Evolutionary conservation across 1,140 invertebrate genomes (phyloP), one percentile per base, ranked within the genome.

Genomic region (Aphelenchoides fujianensis): DNA sequence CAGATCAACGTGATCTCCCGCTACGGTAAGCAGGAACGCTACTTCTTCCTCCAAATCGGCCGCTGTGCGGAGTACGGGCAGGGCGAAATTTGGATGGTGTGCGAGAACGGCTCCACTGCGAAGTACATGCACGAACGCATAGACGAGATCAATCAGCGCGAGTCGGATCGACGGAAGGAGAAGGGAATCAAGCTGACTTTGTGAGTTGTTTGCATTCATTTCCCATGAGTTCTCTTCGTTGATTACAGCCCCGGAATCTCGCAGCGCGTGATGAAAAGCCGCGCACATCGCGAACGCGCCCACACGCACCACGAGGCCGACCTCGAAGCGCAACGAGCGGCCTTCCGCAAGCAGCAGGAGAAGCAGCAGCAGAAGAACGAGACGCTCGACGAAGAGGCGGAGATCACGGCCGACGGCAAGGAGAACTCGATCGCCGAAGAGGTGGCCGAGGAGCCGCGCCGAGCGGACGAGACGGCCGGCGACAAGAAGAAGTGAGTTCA

Each of bases 1-100:
- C 23, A 76, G 74, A 52, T 77, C n/a, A 76, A 77, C 52, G 75
- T 78, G 1, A 71, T 76, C 0, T 71, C 74, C 9, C 68, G 64
- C 53, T 77, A 76, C 61, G 74, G 74, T 0, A 77, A 53, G 12
- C 75, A 78, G 34, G 74, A 76, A 71, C 36, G 53, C 5, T 76
- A 63, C 57, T 76, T 76, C 53, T 76, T 76, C 57, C 23, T 76
- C 19, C 74, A 68, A 28, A 62, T 76, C 59, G 74, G 74, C 1
- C 32, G 74, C 7, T 78, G 67, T 31, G 71, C 74, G 30, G 74
- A 76, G 32, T 66, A 72, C 19, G 74, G 74, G 23, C 36, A 30
- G 9, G 74, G 74, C 9, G 74, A 76, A 61, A 23, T 76, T 32
- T 76, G 73, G 73, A 68, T 76, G 69, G 55, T 52, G 9, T 57